Base-by-base conservation (phyloP, 2,113 vertebrate species). In the Dicerorhinus sumatrensis region DNA sequence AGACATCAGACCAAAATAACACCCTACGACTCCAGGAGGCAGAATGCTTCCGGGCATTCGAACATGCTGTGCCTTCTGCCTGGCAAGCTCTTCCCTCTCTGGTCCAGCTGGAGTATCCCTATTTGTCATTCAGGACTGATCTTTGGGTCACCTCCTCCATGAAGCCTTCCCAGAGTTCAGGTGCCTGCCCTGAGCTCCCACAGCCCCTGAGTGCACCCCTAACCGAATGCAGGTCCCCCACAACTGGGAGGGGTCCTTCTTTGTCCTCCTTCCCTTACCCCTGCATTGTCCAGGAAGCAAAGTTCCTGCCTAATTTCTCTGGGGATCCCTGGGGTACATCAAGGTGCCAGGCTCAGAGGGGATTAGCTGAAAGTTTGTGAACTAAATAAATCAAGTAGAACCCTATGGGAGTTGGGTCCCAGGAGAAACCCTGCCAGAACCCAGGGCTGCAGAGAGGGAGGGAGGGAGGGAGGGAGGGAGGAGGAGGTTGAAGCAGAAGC, bases 151-250 rank as follows among this genome's bases (percentile, higher is more conserved):
- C 31, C 36, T 76, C 89, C 86, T 91, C 79, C 25, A 31, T 10
- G 48, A 96, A 73, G 67, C 56, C 62, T 18, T 86, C 88, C 58
- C 79, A 75, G 94, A 79, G 69, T 21, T 87, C 7, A 42, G 67
- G 46, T 10, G 51, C n/a, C 46, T 69, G 29, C 33, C 58, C 46
- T 31, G 31, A 54, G n/a, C 42, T 39, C 36, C 80, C 23, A 25
- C 60, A 8, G 85, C 31, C 29, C 31, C 25, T 36, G 31, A 9
- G 17, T 31, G 56, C 8, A 12, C 21, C 58, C 77, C 80, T 51
- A 56, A 67, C 46, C 69, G 90, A 83, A 31, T 0, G 0, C 8
- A 3, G 2, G 4, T 27, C 51, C 27, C 31, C 42, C 56, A 46
- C 33, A 23, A 11, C 39, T 56, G 62, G 51, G 25, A 83, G 29